A percentile compares a stretch with the other conserved stretches of the same genome.
phyloP scores from a whole-genome alignment of 1,140 invertebrate genomes.

The Proales similis region DNA sequence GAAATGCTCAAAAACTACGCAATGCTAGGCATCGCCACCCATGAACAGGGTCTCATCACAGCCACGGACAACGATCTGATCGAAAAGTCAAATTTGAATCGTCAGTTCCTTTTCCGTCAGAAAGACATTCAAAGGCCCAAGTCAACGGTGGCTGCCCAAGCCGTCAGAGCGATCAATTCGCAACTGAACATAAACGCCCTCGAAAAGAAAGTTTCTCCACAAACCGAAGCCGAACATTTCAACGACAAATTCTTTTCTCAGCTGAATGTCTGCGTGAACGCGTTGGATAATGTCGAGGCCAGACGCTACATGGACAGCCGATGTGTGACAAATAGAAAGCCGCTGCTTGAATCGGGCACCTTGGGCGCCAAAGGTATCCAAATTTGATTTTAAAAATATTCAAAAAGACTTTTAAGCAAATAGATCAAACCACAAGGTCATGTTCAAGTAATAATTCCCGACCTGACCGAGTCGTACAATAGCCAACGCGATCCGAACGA shows the following conservation, averaged over 20 bases:
- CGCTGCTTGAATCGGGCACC: slow-evolving; percentile 40
- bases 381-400: no score
- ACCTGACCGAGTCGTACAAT: slow-evolving; percentile 37
- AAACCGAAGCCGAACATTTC: slow-evolving; percentile 21
- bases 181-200: slow-evolving; percentile 39
- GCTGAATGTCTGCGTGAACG: slow-evolving; percentile 39
- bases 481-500: slow-evolving; percentile 49
- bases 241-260: slow-evolving; percentile 39
- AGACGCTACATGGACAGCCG: slow-evolving; percentile 39
- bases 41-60: slow-evolving; percentile 21
- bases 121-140: slow-evolving; percentile 48
- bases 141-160: slow-evolving; percentile 49
- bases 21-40: slow-evolving; percentile 31
- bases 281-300: slow-evolving; percentile 40
- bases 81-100: slow-evolving; percentile 40
- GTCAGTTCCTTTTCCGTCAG: slow-evolving; percentile 40
- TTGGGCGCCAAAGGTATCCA: slow-evolving; percentile 40
- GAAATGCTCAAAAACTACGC: slow-evolving; percentile 40
- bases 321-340: slow-evolving; percentile 38
- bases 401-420: no score
- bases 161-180: slow-evolving; percentile 48
- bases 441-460: slow-evolving; percentile 41
- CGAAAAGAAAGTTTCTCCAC: slow-evolving; percentile 27
- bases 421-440: no score
- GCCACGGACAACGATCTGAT: slow-evolving; percentile 40